Percentiles rank a stretch among this genome's conserved stretches.
phyloP scores from a whole-genome alignment of 53 echinoderm and acorn worm genomes.

The Paracentrotus lividus region DNA sequence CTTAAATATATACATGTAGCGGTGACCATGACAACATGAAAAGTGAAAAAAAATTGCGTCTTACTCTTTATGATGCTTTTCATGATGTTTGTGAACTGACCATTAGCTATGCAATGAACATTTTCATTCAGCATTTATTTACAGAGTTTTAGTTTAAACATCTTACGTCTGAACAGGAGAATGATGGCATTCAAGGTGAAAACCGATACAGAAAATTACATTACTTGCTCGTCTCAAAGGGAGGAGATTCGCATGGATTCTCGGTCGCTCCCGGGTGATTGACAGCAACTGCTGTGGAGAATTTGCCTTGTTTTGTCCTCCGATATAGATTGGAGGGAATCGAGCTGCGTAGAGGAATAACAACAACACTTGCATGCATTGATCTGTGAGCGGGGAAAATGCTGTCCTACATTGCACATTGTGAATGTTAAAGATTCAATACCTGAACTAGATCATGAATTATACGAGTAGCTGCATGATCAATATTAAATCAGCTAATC shows the following conservation, averaged over 20 bases:
- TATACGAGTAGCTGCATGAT: no score
- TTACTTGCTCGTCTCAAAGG: not conserved
- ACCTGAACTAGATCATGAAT: not conserved
- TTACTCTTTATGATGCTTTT: no score
- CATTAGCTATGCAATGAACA: no score
- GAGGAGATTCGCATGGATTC: conserved; percentile 6
- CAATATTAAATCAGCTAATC: no score
- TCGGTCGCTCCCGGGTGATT: not conserved
- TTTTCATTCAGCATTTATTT: no score
- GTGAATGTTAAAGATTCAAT: not conserved
- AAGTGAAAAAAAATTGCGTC: no score
- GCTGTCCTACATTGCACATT: not conserved
- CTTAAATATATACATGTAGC: no score
- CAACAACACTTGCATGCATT: not conserved
- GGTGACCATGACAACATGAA: no score
- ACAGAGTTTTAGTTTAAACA: no score
- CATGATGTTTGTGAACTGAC: no score
- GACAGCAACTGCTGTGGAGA: not conserved
- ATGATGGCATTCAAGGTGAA: conserved; percentile 7
- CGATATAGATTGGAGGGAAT: not conserved
- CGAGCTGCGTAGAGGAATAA: not conserved
- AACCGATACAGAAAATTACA: conserved; percentile 33
- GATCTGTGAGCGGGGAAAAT: not conserved
- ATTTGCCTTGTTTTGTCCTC: conserved; percentile 3
- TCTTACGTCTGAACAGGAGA: no score